phyloP scores from a whole-genome alignment of 2,113 vertebrate species.

The Leptosomus discolor region DNA sequence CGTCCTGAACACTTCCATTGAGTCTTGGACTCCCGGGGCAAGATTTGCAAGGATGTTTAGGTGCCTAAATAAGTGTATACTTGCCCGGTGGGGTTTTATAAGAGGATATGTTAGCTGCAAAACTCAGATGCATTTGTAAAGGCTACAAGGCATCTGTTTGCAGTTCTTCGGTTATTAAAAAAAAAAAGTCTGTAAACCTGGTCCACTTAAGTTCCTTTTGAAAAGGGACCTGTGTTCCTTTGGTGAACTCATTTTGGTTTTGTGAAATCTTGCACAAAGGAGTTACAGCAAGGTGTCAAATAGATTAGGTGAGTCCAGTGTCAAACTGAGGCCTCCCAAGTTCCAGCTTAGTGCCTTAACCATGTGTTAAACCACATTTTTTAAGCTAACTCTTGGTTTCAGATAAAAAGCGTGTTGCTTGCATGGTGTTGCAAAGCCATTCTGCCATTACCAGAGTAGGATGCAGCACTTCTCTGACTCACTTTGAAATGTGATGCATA shows the following conservation, averaged over 20 bases:
- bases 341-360: neutral
- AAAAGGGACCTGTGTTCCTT: neutral
- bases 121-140: neutral
- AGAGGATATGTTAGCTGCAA: neutral
- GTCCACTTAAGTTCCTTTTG: neutral
- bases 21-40: neutral
- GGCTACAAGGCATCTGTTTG: neutral
- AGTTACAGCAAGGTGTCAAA: too few species aligned
- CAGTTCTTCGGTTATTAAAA: neutral
- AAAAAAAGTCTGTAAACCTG: neutral
- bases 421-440: fast-evolving
- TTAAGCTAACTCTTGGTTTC: neutral
- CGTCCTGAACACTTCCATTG: neutral
- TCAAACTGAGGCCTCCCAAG: fast-evolving
- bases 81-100: neutral
- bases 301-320: neutral
- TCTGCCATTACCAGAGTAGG: fast-evolving
- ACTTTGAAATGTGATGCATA: fast-evolving
- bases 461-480: neutral
- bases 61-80: neutral
- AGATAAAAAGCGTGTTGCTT: neutral
- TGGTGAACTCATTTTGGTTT: neutral
- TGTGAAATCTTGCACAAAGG: neutral
- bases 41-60: neutral
- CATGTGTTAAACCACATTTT: fast-evolving